phyloP scores from a whole-genome alignment of 2,113 vertebrate species.

The Odobenus rosmarus region DNA sequence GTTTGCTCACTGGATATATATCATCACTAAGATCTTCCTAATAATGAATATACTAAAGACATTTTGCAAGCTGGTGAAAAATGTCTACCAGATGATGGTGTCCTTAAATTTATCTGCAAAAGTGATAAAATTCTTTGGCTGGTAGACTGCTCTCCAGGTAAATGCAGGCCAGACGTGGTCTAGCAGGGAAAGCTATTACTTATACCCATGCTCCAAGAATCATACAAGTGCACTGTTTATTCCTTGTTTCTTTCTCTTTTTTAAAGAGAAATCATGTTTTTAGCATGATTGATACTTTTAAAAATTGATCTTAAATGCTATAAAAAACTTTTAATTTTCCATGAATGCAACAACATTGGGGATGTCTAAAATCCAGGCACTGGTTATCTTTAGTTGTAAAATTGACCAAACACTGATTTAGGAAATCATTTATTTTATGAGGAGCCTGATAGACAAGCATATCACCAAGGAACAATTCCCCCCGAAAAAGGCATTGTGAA shows the following conservation, averaged over 20 bases:
- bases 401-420: constrained; percentile 2
- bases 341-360: neutral
- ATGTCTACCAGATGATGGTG: neutral
- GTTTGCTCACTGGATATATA: neutral
- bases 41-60: constrained; percentile 3
- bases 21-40: constrained; percentile 18
- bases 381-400: constrained; percentile 43
- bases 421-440: constrained; percentile 51
- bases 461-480: constrained; percentile 49
- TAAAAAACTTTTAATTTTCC: constrained; percentile 41
- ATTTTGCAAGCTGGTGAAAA: constrained; percentile 45
- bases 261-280: neutral
- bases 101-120: constrained; percentile 71
- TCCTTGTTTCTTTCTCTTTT: neutral
- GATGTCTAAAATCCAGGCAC: constrained; percentile 31
- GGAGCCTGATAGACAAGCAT: constrained; percentile 26
- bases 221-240: constrained; percentile 58
- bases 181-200: constrained; percentile 74
- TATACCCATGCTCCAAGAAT: constrained; percentile 62
- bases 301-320: constrained; percentile 11
- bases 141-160: constrained; percentile 78
- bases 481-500: constrained; percentile 58
- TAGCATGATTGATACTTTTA: neutral
- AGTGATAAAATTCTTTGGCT: constrained; percentile 59
- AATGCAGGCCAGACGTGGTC: constrained; percentile 70